Evolutionary conservation across 2,797 vertebrate species (phyloP).

Genomic region (Periparus ater): DNA sequence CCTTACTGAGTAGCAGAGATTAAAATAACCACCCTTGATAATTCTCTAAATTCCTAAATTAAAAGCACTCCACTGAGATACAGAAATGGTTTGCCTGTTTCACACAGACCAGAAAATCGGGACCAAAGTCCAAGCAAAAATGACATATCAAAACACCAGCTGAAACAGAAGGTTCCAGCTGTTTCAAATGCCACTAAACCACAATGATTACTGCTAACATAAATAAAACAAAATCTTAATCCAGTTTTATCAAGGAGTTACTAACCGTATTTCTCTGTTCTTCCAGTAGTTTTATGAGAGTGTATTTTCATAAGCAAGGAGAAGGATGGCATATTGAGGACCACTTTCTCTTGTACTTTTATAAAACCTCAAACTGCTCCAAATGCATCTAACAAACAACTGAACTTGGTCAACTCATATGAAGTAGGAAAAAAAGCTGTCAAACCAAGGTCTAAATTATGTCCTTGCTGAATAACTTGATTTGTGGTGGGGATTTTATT

Average conservation of each 20-base stretch:
- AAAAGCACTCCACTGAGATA: conserved; percentile 42
- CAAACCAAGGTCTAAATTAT: conserved; percentile 29
- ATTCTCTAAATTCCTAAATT: conserved; percentile 45
- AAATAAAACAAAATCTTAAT: conserved; percentile 65
- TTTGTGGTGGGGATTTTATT: conserved; percentile 5
- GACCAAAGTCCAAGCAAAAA: conserved; percentile 55
- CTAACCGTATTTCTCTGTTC: conserved; percentile 17
- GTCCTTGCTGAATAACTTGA: conserved; percentile 32
- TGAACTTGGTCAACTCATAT: background rate
- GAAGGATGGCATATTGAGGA: background rate
- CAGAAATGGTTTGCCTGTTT: conserved; percentile 40
- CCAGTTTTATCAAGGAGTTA: conserved; percentile 47
- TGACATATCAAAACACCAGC: conserved; percentile 41
- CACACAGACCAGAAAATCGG: conserved; percentile 45
- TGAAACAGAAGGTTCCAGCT: conserved; percentile 62
- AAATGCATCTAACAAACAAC: background rate
- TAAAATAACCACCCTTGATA: conserved; percentile 49
- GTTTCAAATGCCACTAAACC: conserved; percentile 53
- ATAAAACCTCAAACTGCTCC: background rate
- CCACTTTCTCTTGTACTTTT: background rate
- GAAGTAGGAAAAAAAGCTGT: background rate
- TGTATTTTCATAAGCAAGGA: background rate
- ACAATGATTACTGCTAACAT: conserved; percentile 67
- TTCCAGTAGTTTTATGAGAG: conserved; percentile 26
- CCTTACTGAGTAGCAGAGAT: conserved; percentile 16